These are phyloP conservation scores for Drosophila picticornis DNA, from an alignment of 2,888 invertebrate genomes.

Conservation along the genomic window DNA sequence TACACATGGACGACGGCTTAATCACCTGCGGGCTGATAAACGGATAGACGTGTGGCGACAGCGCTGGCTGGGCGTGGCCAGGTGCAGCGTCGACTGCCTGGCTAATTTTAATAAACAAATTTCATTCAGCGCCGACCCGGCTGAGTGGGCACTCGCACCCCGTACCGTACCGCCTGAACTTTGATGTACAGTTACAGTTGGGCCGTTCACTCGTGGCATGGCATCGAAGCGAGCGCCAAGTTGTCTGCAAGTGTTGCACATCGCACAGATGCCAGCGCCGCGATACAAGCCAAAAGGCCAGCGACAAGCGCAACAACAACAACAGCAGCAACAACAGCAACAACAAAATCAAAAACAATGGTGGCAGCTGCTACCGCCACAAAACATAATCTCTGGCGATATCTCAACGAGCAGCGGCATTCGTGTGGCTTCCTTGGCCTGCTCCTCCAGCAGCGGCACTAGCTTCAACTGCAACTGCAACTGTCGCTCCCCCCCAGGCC, in stretches of 20 bases:
- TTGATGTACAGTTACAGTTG: conserved; percentile 59
- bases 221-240: conserved; percentile 67
- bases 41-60: conserved; percentile 46
- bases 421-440: conserved; percentile 76
- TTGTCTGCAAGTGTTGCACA: conserved; percentile 81
- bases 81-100: conserved; percentile 56
- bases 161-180: conserved; percentile 27
- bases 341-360: conserved; percentile 75
- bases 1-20: conserved; percentile 67
- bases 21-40: conserved; percentile 81
- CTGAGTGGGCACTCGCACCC: conserved; percentile 2
- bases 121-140: conserved; percentile 48
- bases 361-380: conserved; percentile 81
- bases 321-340: conserved; percentile 10
- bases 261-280: conserved; percentile 79
- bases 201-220: conserved; percentile 10
- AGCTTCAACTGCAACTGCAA: conserved; percentile 18
- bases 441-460: conserved; percentile 24
- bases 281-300: conserved; percentile 80
- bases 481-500: conserved; percentile 12
- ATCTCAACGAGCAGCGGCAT: conserved; percentile 72
- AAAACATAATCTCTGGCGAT: conserved; percentile 80
- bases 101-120: conserved; percentile 80
- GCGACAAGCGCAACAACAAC: conserved; percentile 34
- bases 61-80: conserved; percentile 59